Evolutionary conservation across 2,888 invertebrate genomes (phyloP).

Genomic region (Cephalotes varians): DNA sequence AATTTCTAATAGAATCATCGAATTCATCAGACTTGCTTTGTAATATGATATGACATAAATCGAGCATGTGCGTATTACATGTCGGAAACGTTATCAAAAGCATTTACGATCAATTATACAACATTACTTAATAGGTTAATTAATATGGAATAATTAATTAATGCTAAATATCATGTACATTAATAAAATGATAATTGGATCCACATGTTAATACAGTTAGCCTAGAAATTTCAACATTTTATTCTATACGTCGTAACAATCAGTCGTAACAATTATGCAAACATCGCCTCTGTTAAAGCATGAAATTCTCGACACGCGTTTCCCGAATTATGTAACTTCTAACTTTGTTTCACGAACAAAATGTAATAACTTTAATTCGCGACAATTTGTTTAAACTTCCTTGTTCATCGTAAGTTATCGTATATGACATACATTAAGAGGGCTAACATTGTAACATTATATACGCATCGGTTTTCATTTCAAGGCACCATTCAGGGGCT

Average conservation of each 20-base stretch:
- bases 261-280: background rate
- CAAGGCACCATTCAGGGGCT: constrained; percentile 35
- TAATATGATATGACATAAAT: background rate
- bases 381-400: background rate
- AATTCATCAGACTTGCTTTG: background rate
- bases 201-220: background rate
- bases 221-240: background rate
- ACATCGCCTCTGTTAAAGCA: background rate
- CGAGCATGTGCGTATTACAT: background rate
- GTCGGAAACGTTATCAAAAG: constrained; percentile 9
- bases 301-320: background rate
- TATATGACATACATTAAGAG: background rate
- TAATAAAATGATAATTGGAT: background rate
- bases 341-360: constrained; percentile 5
- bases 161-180: background rate
- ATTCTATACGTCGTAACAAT: background rate
- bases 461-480: background rate
- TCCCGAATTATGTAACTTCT: background rate
- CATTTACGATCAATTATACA: background rate
- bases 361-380: background rate
- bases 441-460: background rate
- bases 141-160: constrained; percentile 24
- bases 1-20: background rate
- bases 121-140: constrained; percentile 8
- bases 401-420: background rate